These are phyloP conservation scores for Cheilosia grossa DNA, from an alignment of 2,888 invertebrate genomes.

Conservation along the genomic window DNA sequence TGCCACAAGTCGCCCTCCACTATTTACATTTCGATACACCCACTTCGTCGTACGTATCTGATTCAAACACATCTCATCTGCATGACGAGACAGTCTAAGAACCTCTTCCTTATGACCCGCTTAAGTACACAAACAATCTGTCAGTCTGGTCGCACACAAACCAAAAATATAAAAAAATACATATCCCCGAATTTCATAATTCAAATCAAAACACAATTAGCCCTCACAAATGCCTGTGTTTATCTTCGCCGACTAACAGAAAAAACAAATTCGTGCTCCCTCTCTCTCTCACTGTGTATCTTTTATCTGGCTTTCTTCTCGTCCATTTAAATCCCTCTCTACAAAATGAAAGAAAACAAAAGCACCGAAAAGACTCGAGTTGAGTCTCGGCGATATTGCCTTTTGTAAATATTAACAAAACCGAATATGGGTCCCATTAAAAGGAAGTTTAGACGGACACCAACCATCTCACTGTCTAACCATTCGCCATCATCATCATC, in stretches of 20 bases:
- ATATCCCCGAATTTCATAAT: conserved; percentile 19
- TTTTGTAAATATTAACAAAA: conserved; percentile 65
- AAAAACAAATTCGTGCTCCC: conserved; percentile 19
- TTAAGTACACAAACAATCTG: conserved; percentile 6
- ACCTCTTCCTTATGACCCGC: neutral
- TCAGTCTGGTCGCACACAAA: neutral
- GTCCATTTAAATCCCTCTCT: conserved; percentile 27
- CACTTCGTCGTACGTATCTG: neutral
- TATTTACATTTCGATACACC: neutral
- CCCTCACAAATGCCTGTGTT: conserved; percentile 55
- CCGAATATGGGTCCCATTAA: conserved; percentile 64
- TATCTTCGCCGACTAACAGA: conserved; percentile 43
- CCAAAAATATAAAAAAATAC: neutral
- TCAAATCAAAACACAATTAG: conserved; percentile 70
- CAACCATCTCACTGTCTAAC: conserved; percentile 17
- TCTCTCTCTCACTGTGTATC: conserved; percentile 36
- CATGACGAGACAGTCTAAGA: neutral
- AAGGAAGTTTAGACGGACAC: conserved; percentile 60
- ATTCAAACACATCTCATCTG: neutral
- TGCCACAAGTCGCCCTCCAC: neutral
- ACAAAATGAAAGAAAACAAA: conserved; percentile 28
- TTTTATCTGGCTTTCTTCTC: conserved; percentile 31
- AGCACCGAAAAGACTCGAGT: neutral
- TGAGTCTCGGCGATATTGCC: conserved; percentile 21
- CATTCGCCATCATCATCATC: conserved; percentile 15